A percentile compares a stretch with the other conserved stretches of the same genome.
Evolutionary conservation across 2,797 vertebrate species (phyloP).

Genomic region (Ispidina picta): DNA sequence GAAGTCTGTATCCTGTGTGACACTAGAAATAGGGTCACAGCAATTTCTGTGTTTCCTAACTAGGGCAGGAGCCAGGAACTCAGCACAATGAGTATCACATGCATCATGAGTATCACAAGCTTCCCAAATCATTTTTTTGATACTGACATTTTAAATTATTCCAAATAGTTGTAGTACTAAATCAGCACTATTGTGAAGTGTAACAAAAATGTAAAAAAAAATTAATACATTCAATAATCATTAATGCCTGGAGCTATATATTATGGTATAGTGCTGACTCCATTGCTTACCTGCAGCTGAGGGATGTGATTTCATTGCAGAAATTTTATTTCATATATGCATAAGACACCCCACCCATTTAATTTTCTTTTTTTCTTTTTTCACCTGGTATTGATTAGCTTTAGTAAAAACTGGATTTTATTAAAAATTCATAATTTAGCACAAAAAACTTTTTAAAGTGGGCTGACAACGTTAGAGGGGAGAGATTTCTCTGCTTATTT

Average conservation of each 20-base stretch:
- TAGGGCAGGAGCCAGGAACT: neutral
- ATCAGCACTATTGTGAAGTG: neutral
- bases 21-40: neutral
- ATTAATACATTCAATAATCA: neutral
- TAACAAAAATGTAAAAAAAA: neutral
- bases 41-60: neutral
- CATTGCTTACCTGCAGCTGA: neutral
- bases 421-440: neutral
- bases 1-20: neutral
- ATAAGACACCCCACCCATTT: neutral
- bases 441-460: neutral
- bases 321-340: neutral
- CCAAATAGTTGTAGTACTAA: neutral
- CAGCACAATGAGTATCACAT: neutral
- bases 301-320: neutral
- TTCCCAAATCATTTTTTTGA: neutral
- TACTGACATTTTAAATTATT: conserved; percentile 1
- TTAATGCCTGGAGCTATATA: neutral
- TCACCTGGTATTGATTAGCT: neutral
- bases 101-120: neutral
- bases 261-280: neutral
- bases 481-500: neutral
- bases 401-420: neutral
- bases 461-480: neutral
- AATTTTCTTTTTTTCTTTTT: no score